Base-by-base conservation (phyloP, 2,888 invertebrate species). In the Lordiphosa fenestrarum region DNA sequence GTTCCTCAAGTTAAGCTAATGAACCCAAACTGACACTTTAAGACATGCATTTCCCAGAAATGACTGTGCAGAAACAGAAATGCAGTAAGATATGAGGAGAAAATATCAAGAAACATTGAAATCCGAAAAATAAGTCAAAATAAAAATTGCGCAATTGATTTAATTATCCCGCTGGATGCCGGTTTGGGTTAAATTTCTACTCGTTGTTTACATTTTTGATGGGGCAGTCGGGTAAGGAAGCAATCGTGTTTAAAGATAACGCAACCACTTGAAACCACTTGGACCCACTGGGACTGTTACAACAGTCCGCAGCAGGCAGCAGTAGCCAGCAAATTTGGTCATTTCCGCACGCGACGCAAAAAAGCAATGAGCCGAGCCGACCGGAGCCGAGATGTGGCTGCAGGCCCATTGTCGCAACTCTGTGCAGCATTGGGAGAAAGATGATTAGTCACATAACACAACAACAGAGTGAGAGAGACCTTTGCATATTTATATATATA, bases 341-440 rank as follows among this genome's bases (percentile, higher is more conserved):
- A 70, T 73, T 83, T 77, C 77, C 77, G 81, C 81, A 81, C 73
- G 59, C 73, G 61, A 71, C 55, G 40, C 40, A 41, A 50, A 39
- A 39, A 53, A 46, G 51, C 38, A 48, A 40, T 23, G 23, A 47
- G 36, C 33, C 15, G 35, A 13, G 7, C 37, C 40, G 42, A 42
- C 4, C 23, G 4, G 13, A 13, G 13, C 13, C 30, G n/a, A 25
- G 23, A 36, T 23, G 46, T 30, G 30, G 21, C 23, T 40, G 39
- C 38, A 30, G 42, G 38, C 51, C 35, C 46, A 58, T 53, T 74
- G 77, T 46, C 51, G 57, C 75, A 80, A 76, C 47, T 56, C 52
- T 57, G 69, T 56, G 73, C 65, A 80, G 65, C 58, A 66, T 58
- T 54, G 35, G 38, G 41, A 33, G 40, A 57, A 38, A 50, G 54